These are phyloP conservation scores for Adelosebastes latens DNA, from an alignment of 2,797 vertebrate genomes.

Conservation along the genomic window DNA sequence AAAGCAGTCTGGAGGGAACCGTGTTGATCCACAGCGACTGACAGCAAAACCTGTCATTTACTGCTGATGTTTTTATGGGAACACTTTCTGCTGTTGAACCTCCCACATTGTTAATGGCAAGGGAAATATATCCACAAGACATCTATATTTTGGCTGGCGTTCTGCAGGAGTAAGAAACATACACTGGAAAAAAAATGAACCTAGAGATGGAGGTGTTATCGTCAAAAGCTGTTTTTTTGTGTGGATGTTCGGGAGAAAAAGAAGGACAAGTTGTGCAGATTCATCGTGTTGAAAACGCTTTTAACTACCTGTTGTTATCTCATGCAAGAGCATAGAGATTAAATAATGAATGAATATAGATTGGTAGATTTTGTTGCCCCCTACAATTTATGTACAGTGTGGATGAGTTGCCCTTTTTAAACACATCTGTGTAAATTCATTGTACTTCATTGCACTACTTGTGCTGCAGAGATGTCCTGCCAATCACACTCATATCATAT, in stretches of 20 bases:
- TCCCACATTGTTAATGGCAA: not conserved
- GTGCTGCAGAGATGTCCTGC: no score
- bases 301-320: not conserved
- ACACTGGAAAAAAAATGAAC: not conserved
- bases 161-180: not conserved
- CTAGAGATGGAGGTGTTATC: not conserved
- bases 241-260: not conserved
- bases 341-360: not conserved
- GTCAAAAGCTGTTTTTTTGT: not conserved
- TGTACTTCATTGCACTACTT: not conserved
- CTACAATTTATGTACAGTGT: not conserved
- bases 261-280: no score
- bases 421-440: not conserved
- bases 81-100: not conserved
- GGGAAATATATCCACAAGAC: not conserved
- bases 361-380: not conserved
- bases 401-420: not conserved
- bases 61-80: constrained; percentile 1
- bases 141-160: not conserved
- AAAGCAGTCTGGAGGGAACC: not conserved
- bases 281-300: not conserved
- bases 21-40: constrained; percentile 16
- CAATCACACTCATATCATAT: no score
- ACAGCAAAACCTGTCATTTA: constrained; percentile 47
- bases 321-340: not conserved